These are phyloP conservation scores for Perizoma flavofasciatum DNA, from an alignment of 2,888 invertebrate species.

Conservation along the genomic window DNA sequence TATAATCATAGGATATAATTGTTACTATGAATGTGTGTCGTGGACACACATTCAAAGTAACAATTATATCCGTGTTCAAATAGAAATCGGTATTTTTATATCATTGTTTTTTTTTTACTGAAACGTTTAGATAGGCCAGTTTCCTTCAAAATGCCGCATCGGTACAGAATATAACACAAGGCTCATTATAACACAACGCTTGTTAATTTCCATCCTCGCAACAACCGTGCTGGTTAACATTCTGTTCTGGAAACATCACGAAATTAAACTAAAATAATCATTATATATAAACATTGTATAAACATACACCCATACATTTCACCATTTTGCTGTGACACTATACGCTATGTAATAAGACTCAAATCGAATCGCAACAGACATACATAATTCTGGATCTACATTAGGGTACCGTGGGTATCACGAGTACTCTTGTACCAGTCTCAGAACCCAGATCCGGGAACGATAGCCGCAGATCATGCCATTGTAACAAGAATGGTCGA, in stretches of 20 bases:
- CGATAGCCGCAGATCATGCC: too few relatives aligned
- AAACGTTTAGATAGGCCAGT: constrained; percentile 10
- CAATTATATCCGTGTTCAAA: too few relatives aligned
- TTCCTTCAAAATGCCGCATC: constrained; percentile 19
- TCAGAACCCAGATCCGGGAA: too few relatives aligned
- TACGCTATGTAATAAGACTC: constrained; percentile 11
- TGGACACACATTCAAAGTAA: neutral
- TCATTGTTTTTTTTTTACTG: neutral
- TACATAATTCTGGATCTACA: too few relatives aligned
- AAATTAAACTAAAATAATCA: constrained; percentile 81
- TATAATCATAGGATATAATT: too few relatives aligned
- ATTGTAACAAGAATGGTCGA: too few relatives aligned
- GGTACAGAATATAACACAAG: constrained; percentile 33
- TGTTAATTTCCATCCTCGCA: constrained; percentile 41
- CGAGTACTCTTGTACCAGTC: too few relatives aligned
- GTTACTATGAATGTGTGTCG: too few relatives aligned
- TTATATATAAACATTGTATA: constrained; percentile 80
- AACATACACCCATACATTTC: constrained; percentile 75
- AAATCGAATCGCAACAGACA: constrained; percentile 8
- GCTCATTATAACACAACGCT: constrained; percentile 36
- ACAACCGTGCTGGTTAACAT: constrained; percentile 28
- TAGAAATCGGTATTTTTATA: too few relatives aligned
- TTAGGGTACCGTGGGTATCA: too few relatives aligned
- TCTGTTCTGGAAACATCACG: constrained; percentile 70
- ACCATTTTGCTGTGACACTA: constrained; percentile 41